Evolutionary conservation across 2,888 invertebrate species (phyloP).

Genomic region (Oscheius sp.): DNA sequence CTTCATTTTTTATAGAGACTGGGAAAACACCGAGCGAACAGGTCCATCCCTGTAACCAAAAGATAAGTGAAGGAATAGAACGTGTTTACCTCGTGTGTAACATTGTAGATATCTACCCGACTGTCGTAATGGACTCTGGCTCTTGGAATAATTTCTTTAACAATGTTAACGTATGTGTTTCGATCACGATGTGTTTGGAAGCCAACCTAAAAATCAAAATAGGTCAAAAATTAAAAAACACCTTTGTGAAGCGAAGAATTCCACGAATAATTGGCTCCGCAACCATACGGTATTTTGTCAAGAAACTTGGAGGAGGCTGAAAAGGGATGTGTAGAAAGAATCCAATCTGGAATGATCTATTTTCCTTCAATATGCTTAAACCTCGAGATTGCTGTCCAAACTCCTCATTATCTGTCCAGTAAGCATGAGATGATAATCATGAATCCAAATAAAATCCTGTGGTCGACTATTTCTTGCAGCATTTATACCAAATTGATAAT

Average conservation of each 20-base stretch:
- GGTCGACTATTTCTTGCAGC: constrained; percentile 63
- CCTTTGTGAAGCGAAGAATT: constrained; percentile 61
- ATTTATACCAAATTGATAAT: constrained; percentile 64
- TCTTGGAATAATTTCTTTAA: constrained; percentile 44
- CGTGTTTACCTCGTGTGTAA: constrained; percentile 49
- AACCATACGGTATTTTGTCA: constrained; percentile 61
- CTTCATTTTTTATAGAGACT: constrained; percentile 65
- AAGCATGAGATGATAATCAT: constrained; percentile 66
- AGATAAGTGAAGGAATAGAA: neutral
- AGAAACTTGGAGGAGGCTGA: constrained; percentile 61
- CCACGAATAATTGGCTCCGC: constrained; percentile 60
- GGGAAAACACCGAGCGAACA: constrained; percentile 66
- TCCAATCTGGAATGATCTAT: constrained; percentile 45
- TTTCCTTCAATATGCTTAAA: constrained; percentile 11
- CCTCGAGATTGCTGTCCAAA: constrained; percentile 62
- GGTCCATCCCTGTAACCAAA: constrained; percentile 51
- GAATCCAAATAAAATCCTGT: constrained; percentile 67
- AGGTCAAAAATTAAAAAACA: neutral
- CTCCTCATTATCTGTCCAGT: constrained; percentile 63
- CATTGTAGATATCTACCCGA: constrained; percentile 54
- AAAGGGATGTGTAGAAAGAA: constrained; percentile 67
- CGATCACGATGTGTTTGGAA: constrained; percentile 66
- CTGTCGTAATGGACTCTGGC: constrained; percentile 56
- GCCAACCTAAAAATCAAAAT: constrained; percentile 48
- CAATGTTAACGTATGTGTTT: constrained; percentile 54